These are phyloP conservation scores for Florisuga fusca DNA, from an alignment of 2,797 vertebrate species.

Conservation along the genomic window DNA sequence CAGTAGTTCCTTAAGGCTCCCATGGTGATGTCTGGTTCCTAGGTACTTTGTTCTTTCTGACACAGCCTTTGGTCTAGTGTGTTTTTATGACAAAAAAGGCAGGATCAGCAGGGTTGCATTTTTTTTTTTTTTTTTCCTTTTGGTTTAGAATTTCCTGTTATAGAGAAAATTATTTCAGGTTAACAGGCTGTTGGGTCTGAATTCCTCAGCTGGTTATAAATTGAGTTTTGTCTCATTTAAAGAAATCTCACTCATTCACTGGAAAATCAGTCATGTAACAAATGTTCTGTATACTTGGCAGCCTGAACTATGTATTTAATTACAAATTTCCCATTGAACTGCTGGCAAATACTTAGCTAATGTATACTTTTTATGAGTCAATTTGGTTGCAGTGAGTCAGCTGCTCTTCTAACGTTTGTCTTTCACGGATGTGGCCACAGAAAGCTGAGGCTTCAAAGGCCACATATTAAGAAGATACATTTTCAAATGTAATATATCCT, in stretches of 20 bases:
- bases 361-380: neutral
- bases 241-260: neutral
- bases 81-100: neutral
- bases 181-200: neutral
- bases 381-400: neutral
- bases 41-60: neutral
- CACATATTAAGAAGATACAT: neutral
- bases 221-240: neutral
- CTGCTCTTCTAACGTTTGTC: accelerated
- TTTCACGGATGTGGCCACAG: neutral
- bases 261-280: neutral
- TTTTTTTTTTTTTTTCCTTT: neutral
- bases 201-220: neutral
- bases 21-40: neutral
- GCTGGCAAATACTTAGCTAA: neutral
- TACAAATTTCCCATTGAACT: neutral
- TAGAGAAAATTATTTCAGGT: neutral
- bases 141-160: neutral
- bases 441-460: neutral
- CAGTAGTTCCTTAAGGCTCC: neutral
- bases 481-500: accelerated
- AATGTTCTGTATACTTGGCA: neutral
- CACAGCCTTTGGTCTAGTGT: neutral
- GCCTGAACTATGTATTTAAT: neutral
- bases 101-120: neutral